phyloP scores from a whole-genome alignment of 2,797 vertebrate species.

The Cossypha dichroa region DNA sequence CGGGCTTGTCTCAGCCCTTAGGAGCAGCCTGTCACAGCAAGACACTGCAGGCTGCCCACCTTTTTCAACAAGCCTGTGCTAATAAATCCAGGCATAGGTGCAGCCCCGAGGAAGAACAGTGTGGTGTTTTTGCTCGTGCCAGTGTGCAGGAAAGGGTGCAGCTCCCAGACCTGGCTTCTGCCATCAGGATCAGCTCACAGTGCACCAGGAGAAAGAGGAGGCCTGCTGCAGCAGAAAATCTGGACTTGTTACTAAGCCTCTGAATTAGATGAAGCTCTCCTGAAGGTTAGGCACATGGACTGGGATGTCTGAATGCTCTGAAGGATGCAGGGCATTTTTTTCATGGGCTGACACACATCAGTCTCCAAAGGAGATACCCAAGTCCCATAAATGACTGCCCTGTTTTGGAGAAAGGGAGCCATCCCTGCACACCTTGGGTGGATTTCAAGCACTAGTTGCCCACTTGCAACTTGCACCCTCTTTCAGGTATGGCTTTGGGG shows the following conservation, averaged over 20 bases:
- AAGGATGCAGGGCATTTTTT: background rate
- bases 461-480: background rate
- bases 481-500: background rate
- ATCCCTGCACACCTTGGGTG: background rate
- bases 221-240: background rate
- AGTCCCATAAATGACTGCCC: rapidly evolving
- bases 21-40: background rate
- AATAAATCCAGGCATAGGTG: background rate
- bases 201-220: background rate
- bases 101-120: background rate
- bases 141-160: background rate
- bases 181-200: rapidly evolving
- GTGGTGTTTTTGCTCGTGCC: background rate
- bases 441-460: background rate
- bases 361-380: background rate
- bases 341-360: rapidly evolving
- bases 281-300: background rate
- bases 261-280: rapidly evolving
- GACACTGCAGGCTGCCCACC: background rate
- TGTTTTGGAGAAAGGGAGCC: background rate
- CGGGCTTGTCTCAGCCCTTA: background rate
- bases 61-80: background rate
- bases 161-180: background rate
- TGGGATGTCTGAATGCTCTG: background rate
- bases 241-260: background rate